These are phyloP conservation scores for Eupsilia transversa DNA, from an alignment of 2,888 invertebrate species.

Conservation along the genomic window DNA sequence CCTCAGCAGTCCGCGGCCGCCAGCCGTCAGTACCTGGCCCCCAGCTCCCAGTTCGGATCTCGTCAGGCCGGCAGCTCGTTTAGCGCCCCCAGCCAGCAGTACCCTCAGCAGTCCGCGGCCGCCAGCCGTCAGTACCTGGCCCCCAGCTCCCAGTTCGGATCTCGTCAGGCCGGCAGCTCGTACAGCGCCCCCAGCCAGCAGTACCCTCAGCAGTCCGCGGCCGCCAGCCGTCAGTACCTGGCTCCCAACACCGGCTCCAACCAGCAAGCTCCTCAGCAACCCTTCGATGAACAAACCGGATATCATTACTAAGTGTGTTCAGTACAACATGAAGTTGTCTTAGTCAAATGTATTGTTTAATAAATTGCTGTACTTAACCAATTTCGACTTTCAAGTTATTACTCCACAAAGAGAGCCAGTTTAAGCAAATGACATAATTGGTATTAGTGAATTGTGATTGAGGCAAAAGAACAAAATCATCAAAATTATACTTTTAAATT, in stretches of 20 bases:
- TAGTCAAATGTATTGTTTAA: constrained; percentile 25
- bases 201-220: constrained; percentile 68
- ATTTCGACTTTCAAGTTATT: too few relatives aligned
- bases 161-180: constrained; percentile 44
- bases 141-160: constrained; percentile 69
- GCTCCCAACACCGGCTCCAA: constrained; percentile 75
- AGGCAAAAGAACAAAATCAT: too few relatives aligned
- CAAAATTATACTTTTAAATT: too few relatives aligned
- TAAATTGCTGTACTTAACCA: constrained; percentile 24
- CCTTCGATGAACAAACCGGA: constrained; percentile 85
- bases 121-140: too few relatives aligned
- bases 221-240: constrained; percentile 82
- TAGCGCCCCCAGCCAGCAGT: constrained; percentile 42
- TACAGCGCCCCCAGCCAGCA: constrained; percentile 44
- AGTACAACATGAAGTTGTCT: neutral
- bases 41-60: constrained; percentile 68
- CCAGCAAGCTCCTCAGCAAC: constrained; percentile 82
- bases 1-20: too few relatives aligned
- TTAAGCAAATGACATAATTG: too few relatives aligned
- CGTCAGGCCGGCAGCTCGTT: constrained; percentile 42
- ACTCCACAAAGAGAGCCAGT: too few relatives aligned
- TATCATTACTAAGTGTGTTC: constrained; percentile 79
- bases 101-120: constrained; percentile 58
- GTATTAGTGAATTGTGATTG: too few relatives aligned
- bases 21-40: too few relatives aligned